Evolutionary conservation across 1,140 invertebrate species (phyloP), one percentile per base, ranked within the genome.

Genomic region (Sipha flava): DNA sequence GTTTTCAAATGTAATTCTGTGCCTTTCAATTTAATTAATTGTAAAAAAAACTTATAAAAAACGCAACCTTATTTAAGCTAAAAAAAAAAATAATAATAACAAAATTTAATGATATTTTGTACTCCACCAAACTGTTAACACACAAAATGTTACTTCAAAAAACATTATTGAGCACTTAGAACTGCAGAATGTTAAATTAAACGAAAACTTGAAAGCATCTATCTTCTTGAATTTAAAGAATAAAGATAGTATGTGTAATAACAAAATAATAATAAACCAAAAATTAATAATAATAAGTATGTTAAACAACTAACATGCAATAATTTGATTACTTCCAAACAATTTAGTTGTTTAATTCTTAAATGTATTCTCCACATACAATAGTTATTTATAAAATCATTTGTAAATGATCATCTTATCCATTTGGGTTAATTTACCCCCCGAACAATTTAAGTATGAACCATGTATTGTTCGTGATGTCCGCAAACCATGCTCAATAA

Each of bases 401-500:
- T 75, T 75, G 26, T 72, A 34, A 52, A 77, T 77, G 52, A 59
- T 77, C 73, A 40, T 77, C 73, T 23, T 59, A 57, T 31, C 21
- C 37, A 9, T 59, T 57, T 4, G 18, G n/a, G 14, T 12, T 57
- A 23, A 59, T 21, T 45, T 54, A 43, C 10, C 34, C 73, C n/a
- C 26, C 16, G n/a, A 77, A 77, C 52, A 77, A 40, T 37, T 26
- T 43, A 57, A 59, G 31, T 37, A 16, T 31, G 26, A 75, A 75
- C n/a, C 47, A 52, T 29, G 10, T 75, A 49, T 23, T 57, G 52
- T 18, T 59, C 31, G 26, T 77, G 34, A 37, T 77, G 34, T 59
- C 52, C 6, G 21, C 34, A 59, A 16, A 57, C 34, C 21, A 43
- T 34, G 14, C 34, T 77, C 73, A 59, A 77, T 77, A 49, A 59